Evolutionary conservation across 2,797 vertebrate species (phyloP).

Genomic region (Melanogrammus aeglefinus): DNA sequence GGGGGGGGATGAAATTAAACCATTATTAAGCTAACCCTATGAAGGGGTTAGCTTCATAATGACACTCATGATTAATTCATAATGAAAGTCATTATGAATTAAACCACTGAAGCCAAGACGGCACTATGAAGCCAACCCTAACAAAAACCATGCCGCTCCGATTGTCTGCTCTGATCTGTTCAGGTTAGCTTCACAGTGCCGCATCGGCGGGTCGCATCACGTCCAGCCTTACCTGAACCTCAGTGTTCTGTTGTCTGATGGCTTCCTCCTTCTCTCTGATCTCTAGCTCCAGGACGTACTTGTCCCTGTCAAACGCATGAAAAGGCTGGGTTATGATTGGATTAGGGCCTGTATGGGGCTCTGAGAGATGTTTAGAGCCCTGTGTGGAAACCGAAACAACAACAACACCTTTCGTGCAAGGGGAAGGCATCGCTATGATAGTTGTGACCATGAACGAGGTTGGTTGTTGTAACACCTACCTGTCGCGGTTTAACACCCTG

Average conservation of each 20-base stretch:
- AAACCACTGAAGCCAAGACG: no score
- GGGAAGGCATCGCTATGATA: background rate
- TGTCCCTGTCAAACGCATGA: slow-evolving; percentile 76
- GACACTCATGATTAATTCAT: no score
- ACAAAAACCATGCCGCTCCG: no score
- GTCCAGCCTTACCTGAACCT: slow-evolving; percentile 83
- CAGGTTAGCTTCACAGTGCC: background rate
- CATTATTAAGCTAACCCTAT: no score
- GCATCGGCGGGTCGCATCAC: background rate
- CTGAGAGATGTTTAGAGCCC: background rate
- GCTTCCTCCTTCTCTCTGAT: slow-evolving; percentile 88
- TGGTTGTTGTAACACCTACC: background rate
- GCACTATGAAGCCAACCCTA: no score
- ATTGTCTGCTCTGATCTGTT: background rate
- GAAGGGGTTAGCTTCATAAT: no score
- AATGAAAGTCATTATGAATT: no score
- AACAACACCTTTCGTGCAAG: background rate
- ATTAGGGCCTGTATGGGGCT: background rate
- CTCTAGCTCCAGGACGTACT: slow-evolving; percentile 88
- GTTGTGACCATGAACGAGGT: background rate
- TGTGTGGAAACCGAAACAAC: background rate
- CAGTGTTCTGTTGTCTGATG: slow-evolving; percentile 83
- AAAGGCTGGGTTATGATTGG: slow-evolving; percentile 1
- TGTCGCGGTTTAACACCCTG: background rate
- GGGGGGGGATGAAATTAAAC: background rate